Evolutionary conservation across 2,797 vertebrate species (phyloP).

Genomic region (Rhinoraja longicauda): DNA sequence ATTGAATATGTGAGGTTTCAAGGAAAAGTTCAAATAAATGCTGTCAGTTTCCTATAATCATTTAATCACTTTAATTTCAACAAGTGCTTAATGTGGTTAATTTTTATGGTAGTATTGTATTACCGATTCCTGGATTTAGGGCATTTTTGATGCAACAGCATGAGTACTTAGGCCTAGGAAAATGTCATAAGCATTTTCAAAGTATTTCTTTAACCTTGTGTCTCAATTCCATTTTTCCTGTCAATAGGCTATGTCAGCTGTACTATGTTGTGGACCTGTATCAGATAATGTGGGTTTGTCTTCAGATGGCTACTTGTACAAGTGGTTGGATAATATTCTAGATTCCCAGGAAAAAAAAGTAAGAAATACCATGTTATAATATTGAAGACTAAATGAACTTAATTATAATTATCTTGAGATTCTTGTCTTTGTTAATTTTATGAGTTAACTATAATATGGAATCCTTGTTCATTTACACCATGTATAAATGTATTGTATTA

Average conservation of each 20-base stretch:
- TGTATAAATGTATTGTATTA: neutral
- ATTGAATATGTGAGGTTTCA: neutral
- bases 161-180: neutral
- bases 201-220: neutral
- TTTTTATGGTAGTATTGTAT: neutral
- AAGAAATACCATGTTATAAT: conserved; percentile 40
- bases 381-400: neutral
- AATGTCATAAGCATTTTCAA: neutral
- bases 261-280: conserved; percentile 94
- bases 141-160: neutral
- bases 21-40: neutral
- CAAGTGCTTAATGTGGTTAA: no score
- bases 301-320: conserved; percentile 97
- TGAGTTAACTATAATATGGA: neutral
- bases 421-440: no score
- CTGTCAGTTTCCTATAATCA: neutral
- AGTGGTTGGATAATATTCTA: conserved; percentile 98
- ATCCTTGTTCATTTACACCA: neutral
- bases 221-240: neutral
- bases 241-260: conserved; percentile 94
- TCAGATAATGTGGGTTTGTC: conserved; percentile 96
- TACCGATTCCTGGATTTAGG: neutral
- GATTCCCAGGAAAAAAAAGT: conserved; percentile 98
- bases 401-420: neutral
- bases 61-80: neutral